Base-by-base conservation (phyloP, 2,113 vertebrate species). In the Sisor rabdophorus region DNA sequence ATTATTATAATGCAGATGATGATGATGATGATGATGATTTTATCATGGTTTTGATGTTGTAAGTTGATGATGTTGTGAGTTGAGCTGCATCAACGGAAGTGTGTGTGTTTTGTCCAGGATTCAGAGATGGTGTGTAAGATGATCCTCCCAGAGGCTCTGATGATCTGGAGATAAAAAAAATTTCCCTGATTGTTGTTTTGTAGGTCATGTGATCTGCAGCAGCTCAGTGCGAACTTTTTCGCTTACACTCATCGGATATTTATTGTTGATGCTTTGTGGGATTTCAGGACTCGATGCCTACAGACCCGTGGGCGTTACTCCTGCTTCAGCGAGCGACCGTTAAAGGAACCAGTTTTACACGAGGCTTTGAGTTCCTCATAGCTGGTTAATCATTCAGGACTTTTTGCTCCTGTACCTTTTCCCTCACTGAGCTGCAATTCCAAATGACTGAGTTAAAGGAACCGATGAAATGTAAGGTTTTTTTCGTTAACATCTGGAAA, bases 401-500 rank as follows among this genome's bases (percentile, higher is more conserved):
- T 0, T 24, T 67, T 10, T 28, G 22, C 47, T 68, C 1, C 13
- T 28, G 44, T 19, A 28, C 15, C 5, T 52, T 12, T 52, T 59
- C 13, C 40, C 22, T 11, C 10, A 20, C 19, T 9, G 32, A 20
- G 30, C 59, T 36, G 0, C 30, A 65, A 4, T 15, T 8, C 8
- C 9, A 1, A 16, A 4, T 19, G 32, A 36, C n/a, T n/a, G n/a
- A n/a, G n/a, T n/a, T n/a, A n/a, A n/a, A n/a, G n/a, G n/a, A n/a
- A n/a, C n/a, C n/a, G n/a, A n/a, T 36, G 32, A 36, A 36, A 2
- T 6, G 32, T 36, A 36, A 36, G 3, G 32, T 5, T 40, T 67
- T 67, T 7, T 67, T 26, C 26, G 64, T 50, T 28, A 68, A 68
- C 22, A 68, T 68, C 65, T 68, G 65, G 65, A 8, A 36, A 11